Conservation (phyloP, 2,888 invertebrate species). For the Thera obeliscata region DNA sequence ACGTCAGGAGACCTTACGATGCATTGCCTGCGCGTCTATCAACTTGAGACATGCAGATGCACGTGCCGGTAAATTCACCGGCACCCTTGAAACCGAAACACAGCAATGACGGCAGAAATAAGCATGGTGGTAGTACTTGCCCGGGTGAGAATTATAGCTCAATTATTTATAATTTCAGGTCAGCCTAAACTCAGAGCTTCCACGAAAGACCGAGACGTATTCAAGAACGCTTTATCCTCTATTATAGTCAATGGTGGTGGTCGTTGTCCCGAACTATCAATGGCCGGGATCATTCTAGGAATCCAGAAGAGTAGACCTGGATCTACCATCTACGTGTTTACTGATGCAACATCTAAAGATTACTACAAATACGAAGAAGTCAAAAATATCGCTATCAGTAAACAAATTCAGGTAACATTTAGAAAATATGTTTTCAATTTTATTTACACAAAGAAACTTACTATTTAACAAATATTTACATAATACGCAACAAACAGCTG, state of each 20-base stretch:
- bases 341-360: constrained; percentile 68
- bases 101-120: no score
- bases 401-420: constrained; percentile 55
- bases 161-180: constrained; percentile 42
- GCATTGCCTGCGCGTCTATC: no score
- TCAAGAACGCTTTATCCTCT: constrained; percentile 46
- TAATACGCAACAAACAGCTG: no score
- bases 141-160: no score
- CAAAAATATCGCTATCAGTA: constrained; percentile 53
- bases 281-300: constrained; percentile 61
- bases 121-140: no score
- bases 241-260: constrained; percentile 50
- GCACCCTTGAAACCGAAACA: no score
- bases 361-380: constrained; percentile 44
- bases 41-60: no score
- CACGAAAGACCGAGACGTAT: constrained; percentile 51
- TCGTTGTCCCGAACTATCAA: constrained; percentile 63
- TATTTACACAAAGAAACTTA: no score
- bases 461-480: no score
- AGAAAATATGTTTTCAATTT: not conserved
- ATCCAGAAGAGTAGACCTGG: constrained; percentile 54
- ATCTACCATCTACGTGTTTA: constrained; percentile 68
- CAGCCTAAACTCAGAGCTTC: constrained; percentile 35
- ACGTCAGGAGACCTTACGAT: no score
- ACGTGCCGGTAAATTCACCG: no score